Base-by-base conservation (phyloP, 2,888 invertebrate species). In the Drosophila villosipedis region DNA sequence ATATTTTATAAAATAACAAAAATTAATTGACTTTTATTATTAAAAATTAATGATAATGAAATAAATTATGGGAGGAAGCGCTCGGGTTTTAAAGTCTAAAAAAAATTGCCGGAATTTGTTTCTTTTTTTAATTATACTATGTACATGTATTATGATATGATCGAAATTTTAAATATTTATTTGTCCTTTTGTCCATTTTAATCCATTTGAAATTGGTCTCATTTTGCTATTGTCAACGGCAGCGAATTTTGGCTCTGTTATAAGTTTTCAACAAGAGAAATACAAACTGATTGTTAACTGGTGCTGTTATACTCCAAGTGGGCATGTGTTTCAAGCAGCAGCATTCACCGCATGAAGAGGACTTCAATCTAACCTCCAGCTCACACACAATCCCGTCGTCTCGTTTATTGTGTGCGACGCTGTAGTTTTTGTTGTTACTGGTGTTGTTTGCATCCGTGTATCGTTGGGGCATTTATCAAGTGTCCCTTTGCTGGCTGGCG, bases 391-490 rank as follows among this genome's bases (percentile, higher is more conserved):
- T 35, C 19, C n/a, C 31, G 37, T 9, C n/a, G n/a, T 52, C 28
- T 2, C 7, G 5, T 54, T 63, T 61, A 25, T 61, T 47, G 50
- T 57, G 25, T 12, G 22, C 9, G 31, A n/a, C 43, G 54, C 22
- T 3, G n/a, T 43, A 1, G 50, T 37, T 63, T 25, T 70, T 63
- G 53, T 39, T 55, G 28, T 37, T 12, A 28, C 52, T 55, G 50
- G 63, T 49, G 68, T 31, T 69, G 54, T 43, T 60, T 60, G 50
- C 58, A 58, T 63, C 41, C 43, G 43, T 68, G 39, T 47, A 28
- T 57, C 58, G 39, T 67, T 43, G 28, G 30, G n/a, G 68, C 76
- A 70, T 73, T 69, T 58, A 80, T 87, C 75, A 78, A 87, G 67
- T 69, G 80, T 70, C 68, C 63, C 49, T 12, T 47, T 33, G 47